These are phyloP conservation scores for Linepithema humile DNA, from an alignment of 1,140 invertebrate genomes.

Conservation along the genomic window DNA sequence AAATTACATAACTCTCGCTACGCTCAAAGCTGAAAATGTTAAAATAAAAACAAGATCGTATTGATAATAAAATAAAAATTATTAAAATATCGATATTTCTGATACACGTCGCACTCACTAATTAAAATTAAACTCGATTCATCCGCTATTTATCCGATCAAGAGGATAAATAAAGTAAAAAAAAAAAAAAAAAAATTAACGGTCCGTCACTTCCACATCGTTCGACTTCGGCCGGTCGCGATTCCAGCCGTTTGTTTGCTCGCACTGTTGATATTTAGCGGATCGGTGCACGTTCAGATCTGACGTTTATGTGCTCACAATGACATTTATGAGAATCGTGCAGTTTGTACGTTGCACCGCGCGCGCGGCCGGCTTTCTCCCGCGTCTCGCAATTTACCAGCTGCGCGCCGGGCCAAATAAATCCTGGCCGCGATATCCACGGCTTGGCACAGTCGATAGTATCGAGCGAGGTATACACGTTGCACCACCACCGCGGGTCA, in stretches of 20 bases:
- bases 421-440: slow-evolving; percentile 31
- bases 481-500: background rate
- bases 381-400: slow-evolving; percentile 24
- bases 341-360: slow-evolving; percentile 1
- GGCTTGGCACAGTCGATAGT: slow-evolving; percentile 13
- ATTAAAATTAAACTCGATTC: no score
- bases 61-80: no score
- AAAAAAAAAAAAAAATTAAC: no score
- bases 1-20: background rate
- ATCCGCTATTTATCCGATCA: no score
- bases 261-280: background rate
- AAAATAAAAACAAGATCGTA: no score
- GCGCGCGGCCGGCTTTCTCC: background rate
- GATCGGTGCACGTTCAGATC: background rate
- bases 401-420: slow-evolving; percentile 24
- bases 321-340: slow-evolving; percentile 48
- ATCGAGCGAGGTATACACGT: background rate
- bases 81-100: no score
- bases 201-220: no score
- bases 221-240: no score
- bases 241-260: no score
- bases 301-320: slow-evolving; percentile 24
- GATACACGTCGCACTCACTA: no score
- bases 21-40: no score
- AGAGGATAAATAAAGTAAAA: no score